These are phyloP conservation scores for Atta colombica DNA, from an alignment of 1,140 invertebrate species.

Conservation along the genomic window DNA sequence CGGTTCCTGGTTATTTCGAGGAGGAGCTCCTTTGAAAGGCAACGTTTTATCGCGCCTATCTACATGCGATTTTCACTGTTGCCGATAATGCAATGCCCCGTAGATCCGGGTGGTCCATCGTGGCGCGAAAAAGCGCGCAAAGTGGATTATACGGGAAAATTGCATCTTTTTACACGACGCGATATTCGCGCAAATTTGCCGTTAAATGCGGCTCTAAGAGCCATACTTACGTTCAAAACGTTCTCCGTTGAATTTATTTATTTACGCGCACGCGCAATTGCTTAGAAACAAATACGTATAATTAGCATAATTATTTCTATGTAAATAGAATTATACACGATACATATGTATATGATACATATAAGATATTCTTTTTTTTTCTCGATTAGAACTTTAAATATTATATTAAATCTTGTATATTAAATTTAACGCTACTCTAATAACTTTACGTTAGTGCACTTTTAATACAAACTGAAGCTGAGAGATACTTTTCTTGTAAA, in stretches of 20 bases:
- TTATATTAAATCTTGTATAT: conserved; percentile 47
- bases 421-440: conserved; percentile 24
- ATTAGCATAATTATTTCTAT: conserved; percentile 1
- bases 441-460: neutral
- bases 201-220: conserved; percentile 59
- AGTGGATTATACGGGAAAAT: conserved; percentile 59
- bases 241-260: conserved; percentile 26
- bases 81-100: conserved; percentile 61
- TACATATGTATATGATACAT: neutral
- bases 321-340: neutral
- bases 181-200: conserved; percentile 63
- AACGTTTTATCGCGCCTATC: conserved; percentile 53
- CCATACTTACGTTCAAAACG: conserved; percentile 52
- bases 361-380: neutral
- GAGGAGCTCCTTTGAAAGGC: conserved; percentile 47
- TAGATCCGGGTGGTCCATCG: conserved; percentile 43
- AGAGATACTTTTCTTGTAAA: conserved; percentile 12
- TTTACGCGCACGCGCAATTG: neutral
- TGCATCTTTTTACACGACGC: conserved; percentile 61
- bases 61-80: conserved; percentile 58
- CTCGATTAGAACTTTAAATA: conserved; percentile 37
- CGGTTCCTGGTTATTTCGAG: conserved; percentile 64
- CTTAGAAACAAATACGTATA: neutral
- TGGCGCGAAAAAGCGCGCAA: conserved; percentile 56
- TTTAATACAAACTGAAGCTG: neutral